Percentiles rank a stretch among this genome's conserved stretches.
Conservation (phyloP, 2,113 vertebrate genomes). For the Phalacrocorax brasilianus region DNA sequence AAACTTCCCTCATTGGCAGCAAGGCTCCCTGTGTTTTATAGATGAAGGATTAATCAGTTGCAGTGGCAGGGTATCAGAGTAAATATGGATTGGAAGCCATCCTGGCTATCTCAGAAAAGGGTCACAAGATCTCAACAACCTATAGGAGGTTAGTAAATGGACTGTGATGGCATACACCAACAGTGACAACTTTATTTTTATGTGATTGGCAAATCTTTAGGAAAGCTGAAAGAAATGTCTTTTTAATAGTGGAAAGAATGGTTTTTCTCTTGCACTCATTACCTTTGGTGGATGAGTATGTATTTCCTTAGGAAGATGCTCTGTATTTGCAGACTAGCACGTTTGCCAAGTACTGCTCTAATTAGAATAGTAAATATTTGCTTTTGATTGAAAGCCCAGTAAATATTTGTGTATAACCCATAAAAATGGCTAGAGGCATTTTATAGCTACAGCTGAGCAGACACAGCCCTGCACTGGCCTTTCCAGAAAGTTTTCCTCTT, state of each 20-base stretch:
- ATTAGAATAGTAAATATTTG: conserved; percentile 50
- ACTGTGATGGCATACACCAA: background rate
- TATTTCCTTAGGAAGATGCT: conserved; percentile 31
- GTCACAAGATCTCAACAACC: background rate
- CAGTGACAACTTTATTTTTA: background rate
- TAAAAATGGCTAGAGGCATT: background rate
- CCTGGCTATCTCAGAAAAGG: background rate
- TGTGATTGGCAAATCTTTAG: background rate
- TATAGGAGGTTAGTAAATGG: background rate
- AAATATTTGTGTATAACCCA: conserved; percentile 26
- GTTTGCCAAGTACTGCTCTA: background rate
- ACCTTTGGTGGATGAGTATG: background rate
- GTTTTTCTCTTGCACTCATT: background rate
- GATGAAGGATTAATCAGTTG: background rate
- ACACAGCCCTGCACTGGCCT: background rate
- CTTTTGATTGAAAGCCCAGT: conserved; percentile 10
- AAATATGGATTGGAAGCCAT: background rate
- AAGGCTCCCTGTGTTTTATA: background rate
- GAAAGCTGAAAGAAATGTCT: background rate
- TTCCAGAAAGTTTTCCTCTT: background rate
- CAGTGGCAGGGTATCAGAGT: background rate
- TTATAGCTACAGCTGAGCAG: background rate
- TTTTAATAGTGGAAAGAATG: background rate
- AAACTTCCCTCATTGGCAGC: background rate
- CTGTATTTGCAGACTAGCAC: background rate